phyloP scores from a whole-genome alignment of 2,888 invertebrate genomes.

The Hedychridium roseum region DNA sequence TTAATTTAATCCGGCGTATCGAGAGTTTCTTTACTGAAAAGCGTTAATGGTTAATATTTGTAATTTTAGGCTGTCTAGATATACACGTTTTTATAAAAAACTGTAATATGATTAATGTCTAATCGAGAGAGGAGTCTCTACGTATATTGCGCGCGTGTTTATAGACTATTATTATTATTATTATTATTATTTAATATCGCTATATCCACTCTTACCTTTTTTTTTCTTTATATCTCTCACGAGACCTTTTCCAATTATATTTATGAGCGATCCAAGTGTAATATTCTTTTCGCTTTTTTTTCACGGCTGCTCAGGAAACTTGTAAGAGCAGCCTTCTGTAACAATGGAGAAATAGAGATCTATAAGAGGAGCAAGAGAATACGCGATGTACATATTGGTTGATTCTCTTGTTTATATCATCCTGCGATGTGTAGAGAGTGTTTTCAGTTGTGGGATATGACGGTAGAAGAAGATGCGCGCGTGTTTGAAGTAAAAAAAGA shows the following conservation, averaged over 20 bases:
- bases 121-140: constrained; percentile 21
- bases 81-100: constrained; percentile 42
- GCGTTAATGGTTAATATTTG: constrained; percentile 46
- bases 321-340: constrained; percentile 5
- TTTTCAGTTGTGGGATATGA: constrained; percentile 17
- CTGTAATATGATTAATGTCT: constrained; percentile 44
- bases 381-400: constrained; percentile 53
- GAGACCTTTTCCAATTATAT: constrained; percentile 9
- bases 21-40: constrained; percentile 38
- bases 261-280: constrained; percentile 7
- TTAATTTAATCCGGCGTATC: constrained; percentile 27
- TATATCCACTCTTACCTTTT: constrained; percentile 10
- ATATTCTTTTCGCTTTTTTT: constrained; percentile 9
- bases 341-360: constrained; percentile 17
- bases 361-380: constrained; percentile 34
- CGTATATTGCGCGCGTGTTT: constrained; percentile 37
- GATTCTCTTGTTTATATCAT: constrained; percentile 39
- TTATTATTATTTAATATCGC: constrained; percentile 17
- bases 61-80: constrained; percentile 43
- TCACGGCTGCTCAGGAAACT: constrained; percentile 11
- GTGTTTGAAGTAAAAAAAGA: constrained; percentile 8
- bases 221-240: neutral
- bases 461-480: constrained; percentile 16
- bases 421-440: constrained; percentile 16
- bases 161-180: constrained; percentile 44